Conservation (phyloP, 2,113 vertebrate genomes). For the Cyanistes caeruleus region DNA sequence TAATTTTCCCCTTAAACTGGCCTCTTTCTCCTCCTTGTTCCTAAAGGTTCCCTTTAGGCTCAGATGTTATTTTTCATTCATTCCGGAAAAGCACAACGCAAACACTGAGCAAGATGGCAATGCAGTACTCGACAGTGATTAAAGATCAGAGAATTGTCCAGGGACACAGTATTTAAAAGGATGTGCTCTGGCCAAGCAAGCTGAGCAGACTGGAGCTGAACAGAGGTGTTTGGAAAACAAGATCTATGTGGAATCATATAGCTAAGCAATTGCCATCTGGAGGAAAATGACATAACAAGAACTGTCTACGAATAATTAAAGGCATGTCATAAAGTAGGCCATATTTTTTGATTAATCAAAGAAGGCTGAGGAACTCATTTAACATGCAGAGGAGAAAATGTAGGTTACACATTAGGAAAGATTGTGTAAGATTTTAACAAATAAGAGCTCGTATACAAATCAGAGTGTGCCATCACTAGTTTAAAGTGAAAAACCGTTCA, state of each 20-base stretch:
- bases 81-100: not conserved
- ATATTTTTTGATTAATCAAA: conserved; percentile 50
- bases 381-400: conserved; percentile 5
- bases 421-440: not conserved
- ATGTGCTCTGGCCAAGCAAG: not conserved
- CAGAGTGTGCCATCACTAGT: not conserved
- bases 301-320: conserved; percentile 57
- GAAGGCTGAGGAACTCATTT: not conserved
- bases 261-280: not conserved
- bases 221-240: not conserved
- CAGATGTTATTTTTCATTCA: not conserved
- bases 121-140: not conserved
- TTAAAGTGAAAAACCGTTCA: not conserved
- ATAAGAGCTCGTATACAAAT: not conserved
- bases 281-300: conserved; percentile 30
- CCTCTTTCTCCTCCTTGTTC: not conserved
- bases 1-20: not conserved
- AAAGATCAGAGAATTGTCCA: not conserved
- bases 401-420: not conserved
- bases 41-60: not conserved
- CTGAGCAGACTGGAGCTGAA: not conserved
- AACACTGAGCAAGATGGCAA: not conserved
- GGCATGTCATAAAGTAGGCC: conserved; percentile 34
- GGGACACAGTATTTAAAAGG: not conserved
- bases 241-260: not conserved